Evolutionary conservation across 2,797 vertebrate genomes (phyloP), one percentile per base, ranked within the genome.

Genomic region (Smutsia gigantea): DNA sequence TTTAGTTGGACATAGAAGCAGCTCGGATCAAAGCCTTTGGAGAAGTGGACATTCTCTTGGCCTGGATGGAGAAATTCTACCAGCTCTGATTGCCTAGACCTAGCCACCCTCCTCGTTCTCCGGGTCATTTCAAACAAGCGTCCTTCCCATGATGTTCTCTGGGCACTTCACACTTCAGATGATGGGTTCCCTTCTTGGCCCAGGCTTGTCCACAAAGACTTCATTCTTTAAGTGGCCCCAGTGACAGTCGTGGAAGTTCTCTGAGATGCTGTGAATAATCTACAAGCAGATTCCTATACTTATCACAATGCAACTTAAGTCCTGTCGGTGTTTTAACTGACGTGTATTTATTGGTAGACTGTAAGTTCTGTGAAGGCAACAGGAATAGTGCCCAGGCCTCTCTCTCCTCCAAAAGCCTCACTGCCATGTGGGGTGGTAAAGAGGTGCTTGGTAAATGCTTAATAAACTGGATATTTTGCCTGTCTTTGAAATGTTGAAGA

Each of bases 11-110:
- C 61, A 72, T 4, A 55, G 95, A 97, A 53, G 82, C 37, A 7
- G 98, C 97, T 55, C 66, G 94, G 87, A 92, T 10, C 61, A 98
- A 98, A 97, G 98, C 98, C 51, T 63, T 98, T 23, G 97, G 98
- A 61, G 98, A 98, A 93, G 55, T 98, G n/a, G 97, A 98, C 74
- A 94, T 98, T 94, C 97, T 98, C 51, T 93, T 98, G 81, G 57
- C 66, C 46, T 98, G 98, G 98, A 98, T 98, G 96, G 88, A 97
- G 85, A 72, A 53, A 39, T 96, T 96, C 93, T 96, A 95, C 78
- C 83, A 57, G 7, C 61, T 21, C 34, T 96, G 90, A 97, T 29
- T 4, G 13, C 49, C n/a, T 0, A 23, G 61, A 18, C 31, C 68
- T 39, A 42, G 31, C 55, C 4, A 29, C 29, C 21, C 7, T 53